These are phyloP conservation scores for Acrobasis suavella DNA, from an alignment of 2,888 invertebrate species.

Conservation along the genomic window DNA sequence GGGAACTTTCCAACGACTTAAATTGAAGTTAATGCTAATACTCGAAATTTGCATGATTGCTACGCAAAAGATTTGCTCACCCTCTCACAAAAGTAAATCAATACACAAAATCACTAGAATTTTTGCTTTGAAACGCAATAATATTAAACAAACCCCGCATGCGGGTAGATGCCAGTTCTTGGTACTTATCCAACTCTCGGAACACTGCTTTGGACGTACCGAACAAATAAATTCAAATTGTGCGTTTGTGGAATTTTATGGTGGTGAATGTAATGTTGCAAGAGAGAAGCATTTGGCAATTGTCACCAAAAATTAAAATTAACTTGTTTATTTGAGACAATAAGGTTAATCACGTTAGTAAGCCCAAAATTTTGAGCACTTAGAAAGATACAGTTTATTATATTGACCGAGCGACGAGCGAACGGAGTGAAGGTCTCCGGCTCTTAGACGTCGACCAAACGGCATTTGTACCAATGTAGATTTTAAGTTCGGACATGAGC, in stretches of 20 bases:
- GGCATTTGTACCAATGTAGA: no score
- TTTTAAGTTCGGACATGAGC: no score
- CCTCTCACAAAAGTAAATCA: conserved; percentile 4
- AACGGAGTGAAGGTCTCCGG: no score
- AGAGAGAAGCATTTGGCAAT: background rate
- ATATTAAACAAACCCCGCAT: conserved; percentile 38
- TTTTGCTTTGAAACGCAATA: conserved; percentile 39
- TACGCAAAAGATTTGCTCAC: background rate
- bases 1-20: no score
- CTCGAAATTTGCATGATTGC: background rate
- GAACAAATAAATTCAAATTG: conserved; percentile 17
- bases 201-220: conserved; percentile 22
- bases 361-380: background rate
- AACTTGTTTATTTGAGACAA: background rate
- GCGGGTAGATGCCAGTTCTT: conserved; percentile 40
- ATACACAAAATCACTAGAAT: conserved; percentile 20
- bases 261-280: background rate
- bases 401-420: no score
- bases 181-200: conserved; percentile 44
- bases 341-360: background rate
- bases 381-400: no score
- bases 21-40: no score
- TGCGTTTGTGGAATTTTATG: conserved; percentile 8
- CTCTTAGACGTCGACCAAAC: no score
- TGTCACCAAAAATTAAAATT: background rate